phyloP scores from a whole-genome alignment of 2,113 vertebrate genomes.

The Corythoichthys intestinalis region DNA sequence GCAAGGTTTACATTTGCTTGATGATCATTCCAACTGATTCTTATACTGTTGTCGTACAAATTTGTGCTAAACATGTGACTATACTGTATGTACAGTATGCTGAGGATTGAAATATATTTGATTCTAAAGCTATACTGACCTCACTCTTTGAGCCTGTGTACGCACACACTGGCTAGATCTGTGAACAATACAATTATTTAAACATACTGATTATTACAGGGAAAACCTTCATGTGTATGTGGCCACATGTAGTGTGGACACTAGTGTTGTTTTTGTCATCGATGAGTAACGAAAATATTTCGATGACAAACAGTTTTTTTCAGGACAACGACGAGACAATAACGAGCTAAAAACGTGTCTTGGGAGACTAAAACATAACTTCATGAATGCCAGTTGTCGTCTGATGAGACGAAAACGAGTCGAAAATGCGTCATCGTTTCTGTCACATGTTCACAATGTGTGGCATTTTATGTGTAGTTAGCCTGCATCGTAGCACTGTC shows the following conservation, averaged over 20 bases:
- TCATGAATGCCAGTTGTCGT: too few species aligned
- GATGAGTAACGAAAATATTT: too few species aligned
- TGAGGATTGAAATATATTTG: neutral
- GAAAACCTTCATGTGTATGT: neutral
- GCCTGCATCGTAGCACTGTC: too few species aligned
- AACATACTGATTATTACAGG: neutral
- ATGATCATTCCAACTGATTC: slow-evolving; percentile 3
- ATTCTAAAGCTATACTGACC: neutral
- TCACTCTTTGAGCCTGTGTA: neutral
- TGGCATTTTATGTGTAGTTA: too few species aligned
- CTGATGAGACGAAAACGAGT: too few species aligned
- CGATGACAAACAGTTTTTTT: too few species aligned
- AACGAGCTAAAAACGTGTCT: too few species aligned
- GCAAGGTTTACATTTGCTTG: neutral
- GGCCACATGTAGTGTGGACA: neutral
- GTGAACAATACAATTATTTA: slow-evolving; percentile 1
- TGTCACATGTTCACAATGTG: too few species aligned
- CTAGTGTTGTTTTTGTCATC: too few species aligned
- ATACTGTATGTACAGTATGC: neutral
- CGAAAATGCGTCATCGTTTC: too few species aligned
- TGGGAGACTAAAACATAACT: too few species aligned
- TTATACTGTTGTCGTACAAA: neutral
- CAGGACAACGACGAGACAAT: too few species aligned
- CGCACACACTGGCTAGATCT: neutral
- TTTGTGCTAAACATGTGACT: neutral